A percentile compares a stretch with the other conserved stretches of the same genome.
Conservation (phyloP, 2,888 invertebrate genomes). For the Acrobasis consociella region DNA sequence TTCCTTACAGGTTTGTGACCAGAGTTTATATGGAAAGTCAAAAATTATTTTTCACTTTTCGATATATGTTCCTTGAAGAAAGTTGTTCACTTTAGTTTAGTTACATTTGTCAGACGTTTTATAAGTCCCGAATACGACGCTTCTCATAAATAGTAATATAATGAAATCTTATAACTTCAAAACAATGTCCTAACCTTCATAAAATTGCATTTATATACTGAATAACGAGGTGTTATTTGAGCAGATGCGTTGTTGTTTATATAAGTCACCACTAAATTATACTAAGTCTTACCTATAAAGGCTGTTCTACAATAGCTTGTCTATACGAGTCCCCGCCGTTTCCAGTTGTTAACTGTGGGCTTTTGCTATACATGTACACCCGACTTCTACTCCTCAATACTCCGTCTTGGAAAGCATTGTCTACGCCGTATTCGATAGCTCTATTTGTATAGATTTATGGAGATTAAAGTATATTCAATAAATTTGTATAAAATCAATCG, state of each 20-base stretch:
- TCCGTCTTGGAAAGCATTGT: neutral
- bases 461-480: slow-evolving; percentile 14
- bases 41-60: too few relatives aligned
- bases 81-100: too few relatives aligned
- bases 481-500: slow-evolving; percentile 4
- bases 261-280: slow-evolving; percentile 22
- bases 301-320: slow-evolving; percentile 36
- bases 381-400: neutral
- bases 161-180: neutral
- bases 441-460: slow-evolving; percentile 15
- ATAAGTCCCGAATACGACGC: too few relatives aligned
- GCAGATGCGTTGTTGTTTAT: slow-evolving; percentile 28
- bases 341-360: slow-evolving; percentile 63
- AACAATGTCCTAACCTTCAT: neutral
- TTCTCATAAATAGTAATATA: too few relatives aligned
- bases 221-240: slow-evolving; percentile 38
- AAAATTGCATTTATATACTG: slow-evolving; percentile 27
- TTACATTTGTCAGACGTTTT: too few relatives aligned
- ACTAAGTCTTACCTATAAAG: slow-evolving; percentile 35
- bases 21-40: too few relatives aligned
- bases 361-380: slow-evolving; percentile 7
- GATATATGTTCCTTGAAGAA: too few relatives aligned
- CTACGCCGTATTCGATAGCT: slow-evolving; percentile 1
- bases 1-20: too few relatives aligned
- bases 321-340: slow-evolving; percentile 43